Evolutionary conservation across 2,113 vertebrate species (phyloP).

Genomic region (Hippocampus guttulatus): DNA sequence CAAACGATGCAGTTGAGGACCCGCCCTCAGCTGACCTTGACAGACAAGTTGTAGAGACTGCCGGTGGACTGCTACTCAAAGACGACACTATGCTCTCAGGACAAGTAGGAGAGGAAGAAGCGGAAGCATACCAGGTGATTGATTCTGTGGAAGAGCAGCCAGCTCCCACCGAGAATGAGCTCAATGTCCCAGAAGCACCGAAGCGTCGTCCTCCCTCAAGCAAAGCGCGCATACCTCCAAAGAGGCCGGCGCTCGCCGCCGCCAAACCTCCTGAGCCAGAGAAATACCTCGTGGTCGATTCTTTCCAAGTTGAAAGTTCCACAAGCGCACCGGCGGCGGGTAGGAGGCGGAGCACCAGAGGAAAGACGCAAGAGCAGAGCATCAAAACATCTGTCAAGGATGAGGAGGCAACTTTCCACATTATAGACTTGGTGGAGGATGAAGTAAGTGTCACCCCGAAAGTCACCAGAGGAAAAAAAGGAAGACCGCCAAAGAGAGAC

Average conservation of each 20-base stretch:
- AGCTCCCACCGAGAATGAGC: constrained; percentile 1
- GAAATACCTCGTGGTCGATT: constrained; percentile 26
- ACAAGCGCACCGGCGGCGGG: background rate
- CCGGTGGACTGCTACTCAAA: background rate
- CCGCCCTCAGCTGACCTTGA: background rate
- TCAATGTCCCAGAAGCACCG: background rate
- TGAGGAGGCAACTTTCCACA: constrained; percentile 19
- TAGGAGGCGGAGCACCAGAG: constrained; percentile 25
- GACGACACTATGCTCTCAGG: background rate
- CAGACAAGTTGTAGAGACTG: background rate
- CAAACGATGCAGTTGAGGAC: background rate
- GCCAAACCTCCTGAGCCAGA: constrained; percentile 1
- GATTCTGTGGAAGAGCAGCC: constrained; percentile 47
- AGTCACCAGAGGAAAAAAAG: constrained; percentile 38
- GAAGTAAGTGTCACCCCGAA: background rate
- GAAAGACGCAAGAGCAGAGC: constrained; percentile 28
- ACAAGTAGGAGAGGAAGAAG: constrained; percentile 25
- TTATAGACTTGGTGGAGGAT: constrained; percentile 45
- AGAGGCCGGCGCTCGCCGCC: constrained; percentile 4
- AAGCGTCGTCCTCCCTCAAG: background rate
- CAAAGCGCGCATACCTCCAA: constrained; percentile 18
- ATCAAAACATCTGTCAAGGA: background rate
- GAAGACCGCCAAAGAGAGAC: constrained; percentile 2
- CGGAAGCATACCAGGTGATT: constrained; percentile 19
- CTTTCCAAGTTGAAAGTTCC: constrained; percentile 29